Base-by-base conservation (phyloP, 2,888 invertebrate species). In the Mimachlamys varia region DNA sequence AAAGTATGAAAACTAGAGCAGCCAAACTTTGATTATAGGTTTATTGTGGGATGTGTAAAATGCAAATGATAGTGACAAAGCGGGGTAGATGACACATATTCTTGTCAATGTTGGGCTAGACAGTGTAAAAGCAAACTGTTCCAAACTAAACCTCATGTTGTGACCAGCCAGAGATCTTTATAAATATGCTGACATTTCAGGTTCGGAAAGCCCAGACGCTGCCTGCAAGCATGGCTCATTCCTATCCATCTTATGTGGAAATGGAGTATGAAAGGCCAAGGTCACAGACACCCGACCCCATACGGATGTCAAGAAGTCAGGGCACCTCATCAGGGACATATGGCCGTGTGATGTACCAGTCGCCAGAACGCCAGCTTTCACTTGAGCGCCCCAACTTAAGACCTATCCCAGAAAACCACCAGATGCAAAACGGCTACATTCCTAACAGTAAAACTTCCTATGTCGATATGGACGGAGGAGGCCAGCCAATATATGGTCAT, bases 391-490 rank as follows among this genome's bases (percentile, higher is more conserved):
- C 91, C 33, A 91, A 92, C 58, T 91, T 95, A 22, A 93, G 95
- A 91, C 94, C 95, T 3, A 95, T 95, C 89, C 95, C 95, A 88
- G 95, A 95, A 90, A 94, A 95, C 92, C 91, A 93, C 87, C 95
- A 94, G 89, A 93, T 95, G 91, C 88, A 92, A 17, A 94, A 94
- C 91, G 94, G 94, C 22, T 91, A 92, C 89, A 90, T 55, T n/a
- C 89, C 89, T 19, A 33, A 38, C 7, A 87, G 58, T 2, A 58
- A 89, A 12, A 27, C 27, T 33, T 38, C 50, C 3, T 92, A 89
- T 87, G 89, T 89, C 33, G 89, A 89, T 19, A 87, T 58, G 15
- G 90, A 92, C 37, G 89, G 89, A 0, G n/a, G 89, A 22, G 87
- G 50, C 27, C 89, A 88, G 88, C 89, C 89, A 37, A 88, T 88